These are phyloP conservation scores for Dendroctonus valens DNA, from an alignment of 1,140 invertebrate genomes.

Conservation along the genomic window DNA sequence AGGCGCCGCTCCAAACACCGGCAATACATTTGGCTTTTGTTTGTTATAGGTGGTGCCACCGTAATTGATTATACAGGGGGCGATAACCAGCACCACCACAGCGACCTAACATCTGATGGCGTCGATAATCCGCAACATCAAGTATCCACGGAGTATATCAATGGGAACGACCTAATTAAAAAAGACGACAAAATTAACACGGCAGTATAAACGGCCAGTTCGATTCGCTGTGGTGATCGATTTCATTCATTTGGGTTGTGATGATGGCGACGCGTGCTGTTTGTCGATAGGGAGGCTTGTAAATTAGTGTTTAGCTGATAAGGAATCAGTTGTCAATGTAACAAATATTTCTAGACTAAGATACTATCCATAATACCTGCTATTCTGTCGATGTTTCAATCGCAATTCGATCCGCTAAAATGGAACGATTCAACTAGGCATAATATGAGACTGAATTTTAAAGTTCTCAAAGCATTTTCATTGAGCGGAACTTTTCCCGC, in stretches of 20 bases:
- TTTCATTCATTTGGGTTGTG: conserved; percentile 18
- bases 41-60: conserved; percentile 57
- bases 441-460: too few relatives aligned
- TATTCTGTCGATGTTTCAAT: not conserved
- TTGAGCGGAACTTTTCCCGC: too few relatives aligned
- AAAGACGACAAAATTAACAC: conserved; percentile 60
- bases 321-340: not conserved
- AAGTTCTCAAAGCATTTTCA: too few relatives aligned
- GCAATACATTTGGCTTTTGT: conserved; percentile 42
- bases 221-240: conserved; percentile 13
- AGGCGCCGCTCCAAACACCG: too few relatives aligned
- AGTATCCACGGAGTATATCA: conserved; percentile 57
- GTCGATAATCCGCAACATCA: conserved; percentile 60
- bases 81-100: conserved; percentile 51
- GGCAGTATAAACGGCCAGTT: conserved; percentile 51
- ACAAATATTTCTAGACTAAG: not conserved
- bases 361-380: not conserved
- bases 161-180: conserved; percentile 56
- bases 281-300: not conserved
- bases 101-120: conserved; percentile 44
- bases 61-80: conserved; percentile 57
- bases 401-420: too few relatives aligned
- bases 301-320: not conserved
- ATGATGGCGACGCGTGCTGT: not conserved
- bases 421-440: too few relatives aligned